phyloP scores from a whole-genome alignment of 2,797 vertebrate genomes.

The Gallirallus australis region DNA sequence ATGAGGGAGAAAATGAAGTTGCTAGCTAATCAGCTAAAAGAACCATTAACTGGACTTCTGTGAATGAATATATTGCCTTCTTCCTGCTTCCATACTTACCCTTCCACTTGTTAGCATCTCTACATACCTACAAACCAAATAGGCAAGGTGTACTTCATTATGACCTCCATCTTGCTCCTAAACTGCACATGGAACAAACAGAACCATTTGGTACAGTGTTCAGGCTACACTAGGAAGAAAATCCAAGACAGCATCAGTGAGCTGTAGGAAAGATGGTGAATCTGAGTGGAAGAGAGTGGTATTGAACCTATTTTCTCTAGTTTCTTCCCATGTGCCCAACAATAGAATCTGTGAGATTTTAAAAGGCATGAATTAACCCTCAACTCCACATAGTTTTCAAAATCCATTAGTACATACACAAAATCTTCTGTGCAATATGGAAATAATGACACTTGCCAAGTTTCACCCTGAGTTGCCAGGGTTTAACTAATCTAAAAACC shows the following conservation, averaged over 20 bases:
- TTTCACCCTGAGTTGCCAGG: not conserved
- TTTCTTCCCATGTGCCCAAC: not conserved
- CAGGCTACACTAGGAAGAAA: not conserved
- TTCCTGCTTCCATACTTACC: not conserved
- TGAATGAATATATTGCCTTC: not conserved
- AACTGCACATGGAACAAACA: not conserved
- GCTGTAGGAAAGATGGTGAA: not conserved
- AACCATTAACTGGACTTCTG: conserved; percentile 57
- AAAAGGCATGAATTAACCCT: not conserved
- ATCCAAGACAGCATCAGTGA: not conserved
- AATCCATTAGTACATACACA: not conserved
- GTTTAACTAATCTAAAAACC: not conserved
- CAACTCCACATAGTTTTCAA: not conserved
- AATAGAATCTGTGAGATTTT: not conserved
- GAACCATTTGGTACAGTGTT: not conserved
- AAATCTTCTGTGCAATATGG: not conserved
- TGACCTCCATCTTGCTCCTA: not conserved
- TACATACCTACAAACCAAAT: not conserved
- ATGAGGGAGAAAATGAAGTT: conserved; percentile 64
- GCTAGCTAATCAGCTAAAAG: conserved; percentile 64
- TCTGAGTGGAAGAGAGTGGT: not conserved
- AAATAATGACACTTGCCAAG: not conserved
- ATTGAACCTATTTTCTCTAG: not conserved
- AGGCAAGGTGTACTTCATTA: not conserved
- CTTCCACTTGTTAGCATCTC: not conserved